A percentile compares a stretch with the other conserved stretches of the same genome.
Evolutionary conservation across 2,797 vertebrate species (phyloP).

Genomic region (Falco columbarius): DNA sequence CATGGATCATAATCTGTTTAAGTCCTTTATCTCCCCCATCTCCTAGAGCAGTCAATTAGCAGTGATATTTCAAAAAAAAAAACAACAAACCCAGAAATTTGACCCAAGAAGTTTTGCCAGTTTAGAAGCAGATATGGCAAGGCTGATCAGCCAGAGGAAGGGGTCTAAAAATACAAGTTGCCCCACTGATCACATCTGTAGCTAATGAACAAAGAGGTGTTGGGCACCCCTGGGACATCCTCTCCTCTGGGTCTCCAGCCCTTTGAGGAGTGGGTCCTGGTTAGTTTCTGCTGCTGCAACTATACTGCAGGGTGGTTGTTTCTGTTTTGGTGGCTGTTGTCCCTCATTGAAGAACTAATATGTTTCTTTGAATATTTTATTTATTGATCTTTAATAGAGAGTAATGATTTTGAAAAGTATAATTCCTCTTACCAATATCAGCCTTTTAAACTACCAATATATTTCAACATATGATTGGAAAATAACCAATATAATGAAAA

Average conservation of each 20-base stretch:
- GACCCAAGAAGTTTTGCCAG: neutral
- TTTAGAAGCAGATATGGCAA: neutral
- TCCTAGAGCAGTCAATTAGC: neutral
- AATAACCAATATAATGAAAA: neutral
- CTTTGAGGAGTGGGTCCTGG: neutral
- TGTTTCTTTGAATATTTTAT: neutral
- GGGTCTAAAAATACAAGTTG: neutral
- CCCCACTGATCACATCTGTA: neutral
- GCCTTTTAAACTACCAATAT: neutral
- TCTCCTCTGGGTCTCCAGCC: neutral
- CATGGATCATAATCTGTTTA: neutral
- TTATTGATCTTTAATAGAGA: neutral
- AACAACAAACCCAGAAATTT: neutral
- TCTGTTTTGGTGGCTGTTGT: neutral
- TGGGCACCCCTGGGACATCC: neutral
- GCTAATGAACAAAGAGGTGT: neutral
- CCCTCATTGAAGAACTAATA: accelerated
- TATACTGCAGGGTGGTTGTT: neutral
- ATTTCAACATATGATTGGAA: neutral
- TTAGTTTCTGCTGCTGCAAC: neutral
- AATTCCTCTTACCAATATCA: neutral
- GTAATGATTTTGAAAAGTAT: neutral
- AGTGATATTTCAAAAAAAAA: neutral
- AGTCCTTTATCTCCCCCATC: neutral
- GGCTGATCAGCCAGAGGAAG: neutral